Percentiles rank a stretch among this genome's conserved stretches.
Conservation (phyloP, 2,113 vertebrate species). For the Ardeotis arabs region DNA sequence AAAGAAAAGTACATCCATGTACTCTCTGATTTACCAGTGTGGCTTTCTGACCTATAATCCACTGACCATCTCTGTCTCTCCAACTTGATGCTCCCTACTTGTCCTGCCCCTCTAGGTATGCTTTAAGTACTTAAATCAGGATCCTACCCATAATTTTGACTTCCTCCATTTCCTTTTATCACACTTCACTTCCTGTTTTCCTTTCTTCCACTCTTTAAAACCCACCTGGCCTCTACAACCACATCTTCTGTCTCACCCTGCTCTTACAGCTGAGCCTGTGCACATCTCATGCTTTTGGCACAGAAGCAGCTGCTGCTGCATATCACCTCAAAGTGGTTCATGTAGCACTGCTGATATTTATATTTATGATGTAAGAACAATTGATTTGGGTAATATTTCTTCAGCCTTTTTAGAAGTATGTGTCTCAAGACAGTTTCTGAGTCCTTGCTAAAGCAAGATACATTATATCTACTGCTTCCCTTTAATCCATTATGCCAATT, state of each 20-base stretch:
- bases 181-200: background rate
- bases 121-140: background rate
- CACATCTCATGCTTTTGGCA: rapidly evolving
- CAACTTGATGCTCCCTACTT: background rate
- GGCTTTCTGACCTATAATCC: background rate
- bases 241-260: background rate
- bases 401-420: background rate
- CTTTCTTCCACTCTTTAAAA: background rate
- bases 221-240: background rate
- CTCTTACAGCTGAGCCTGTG: background rate
- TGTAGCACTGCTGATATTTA: background rate
- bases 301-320: background rate
- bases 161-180: background rate
- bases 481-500: conserved; percentile 55
- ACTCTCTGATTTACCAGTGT: background rate
- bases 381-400: conserved; percentile 18
- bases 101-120: background rate
- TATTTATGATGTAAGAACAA: background rate
- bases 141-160: background rate
- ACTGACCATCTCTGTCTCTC: background rate
- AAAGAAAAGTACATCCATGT: background rate
- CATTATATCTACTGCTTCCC: background rate
- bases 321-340: background rate
- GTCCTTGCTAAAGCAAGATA: conserved; percentile 1
- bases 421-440: background rate